phyloP scores from a whole-genome alignment of 2,888 invertebrate genomes.

The Mythimna lalbum region DNA sequence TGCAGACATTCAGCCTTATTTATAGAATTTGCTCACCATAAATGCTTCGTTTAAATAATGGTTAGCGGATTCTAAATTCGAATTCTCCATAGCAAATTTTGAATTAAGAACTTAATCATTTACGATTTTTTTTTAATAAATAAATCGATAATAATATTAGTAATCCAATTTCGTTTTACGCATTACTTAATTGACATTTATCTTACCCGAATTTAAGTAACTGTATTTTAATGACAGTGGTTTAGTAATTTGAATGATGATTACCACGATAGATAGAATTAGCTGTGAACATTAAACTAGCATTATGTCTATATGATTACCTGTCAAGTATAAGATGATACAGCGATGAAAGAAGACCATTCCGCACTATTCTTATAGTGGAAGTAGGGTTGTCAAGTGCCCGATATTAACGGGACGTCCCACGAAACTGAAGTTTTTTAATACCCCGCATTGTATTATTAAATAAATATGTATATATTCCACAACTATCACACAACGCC shows the following conservation, averaged over 20 bases:
- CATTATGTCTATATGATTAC: not conserved
- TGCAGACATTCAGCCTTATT: too few relatives aligned
- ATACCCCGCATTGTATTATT: too few relatives aligned
- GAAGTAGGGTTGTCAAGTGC: not conserved
- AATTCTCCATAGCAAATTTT: not conserved
- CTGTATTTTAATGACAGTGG: constrained; percentile 27
- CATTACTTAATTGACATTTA: not conserved
- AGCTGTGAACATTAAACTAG: constrained; percentile 11
- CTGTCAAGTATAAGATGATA: constrained; percentile 11
- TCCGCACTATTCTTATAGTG: constrained; percentile 27
- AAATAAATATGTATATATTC: too few relatives aligned
- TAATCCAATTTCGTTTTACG: not conserved
- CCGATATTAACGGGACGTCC: too few relatives aligned
- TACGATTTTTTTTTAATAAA: not conserved
- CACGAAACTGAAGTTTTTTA: too few relatives aligned
- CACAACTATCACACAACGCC: too few relatives aligned
- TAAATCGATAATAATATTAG: not conserved
- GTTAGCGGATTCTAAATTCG: too few relatives aligned
- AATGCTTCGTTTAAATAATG: too few relatives aligned
- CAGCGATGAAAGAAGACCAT: constrained; percentile 16
- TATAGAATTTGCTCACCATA: too few relatives aligned
- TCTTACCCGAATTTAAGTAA: constrained; percentile 15
- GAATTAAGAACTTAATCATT: not conserved
- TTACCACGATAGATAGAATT: not conserved
- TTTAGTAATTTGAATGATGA: not conserved